Percentiles rank a stretch among this genome's conserved stretches.
Conservation (phyloP, 2,797 vertebrate species). For the Myripristis jacobus region DNA sequence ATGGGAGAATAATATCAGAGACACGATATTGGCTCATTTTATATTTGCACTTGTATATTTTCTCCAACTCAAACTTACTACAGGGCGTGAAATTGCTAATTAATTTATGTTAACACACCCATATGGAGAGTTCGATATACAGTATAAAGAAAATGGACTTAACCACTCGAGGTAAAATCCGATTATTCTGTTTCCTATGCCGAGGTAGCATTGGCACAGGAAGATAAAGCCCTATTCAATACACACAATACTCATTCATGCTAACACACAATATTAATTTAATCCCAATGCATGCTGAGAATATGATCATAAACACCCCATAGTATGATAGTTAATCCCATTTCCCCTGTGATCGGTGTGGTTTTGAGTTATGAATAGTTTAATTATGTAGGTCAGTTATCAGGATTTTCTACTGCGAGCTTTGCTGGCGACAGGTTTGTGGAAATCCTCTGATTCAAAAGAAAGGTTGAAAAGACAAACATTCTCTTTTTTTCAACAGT, state of each 20-base stretch:
- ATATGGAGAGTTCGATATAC: slow-evolving; percentile 31
- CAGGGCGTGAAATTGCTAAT: slow-evolving; percentile 29
- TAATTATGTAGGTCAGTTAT: slow-evolving; percentile 69
- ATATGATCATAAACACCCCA: slow-evolving; percentile 55
- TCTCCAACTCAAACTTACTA: slow-evolving; percentile 19
- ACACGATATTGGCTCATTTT: slow-evolving; percentile 31
- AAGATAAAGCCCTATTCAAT: slow-evolving; percentile 14
- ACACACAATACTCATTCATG: slow-evolving; percentile 83
- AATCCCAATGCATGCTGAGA: slow-evolving; percentile 61
- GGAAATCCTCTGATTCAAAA: slow-evolving; percentile 69
- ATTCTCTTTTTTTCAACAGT: slow-evolving; percentile 64
- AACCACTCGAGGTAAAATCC: slow-evolving; percentile 30
- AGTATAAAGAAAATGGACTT: slow-evolving; percentile 8
- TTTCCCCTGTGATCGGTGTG: slow-evolving; percentile 2
- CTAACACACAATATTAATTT: slow-evolving; percentile 79
- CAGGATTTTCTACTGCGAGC: slow-evolving; percentile 64
- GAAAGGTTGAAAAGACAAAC: slow-evolving; percentile 71
- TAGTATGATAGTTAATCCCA: slow-evolving; percentile 17
- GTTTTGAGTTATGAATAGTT: slow-evolving; percentile 37
- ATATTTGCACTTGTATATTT: slow-evolving; percentile 24
- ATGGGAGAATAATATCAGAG: slow-evolving; percentile 40
- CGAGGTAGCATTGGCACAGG: slow-evolving; percentile 13
- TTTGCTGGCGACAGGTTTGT: slow-evolving; percentile 72
- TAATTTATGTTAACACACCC: slow-evolving; percentile 34
- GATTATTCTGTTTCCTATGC: slow-evolving; percentile 21